Conservation (phyloP, 2,113 vertebrate genomes). For the Scytalopus superciliaris region DNA sequence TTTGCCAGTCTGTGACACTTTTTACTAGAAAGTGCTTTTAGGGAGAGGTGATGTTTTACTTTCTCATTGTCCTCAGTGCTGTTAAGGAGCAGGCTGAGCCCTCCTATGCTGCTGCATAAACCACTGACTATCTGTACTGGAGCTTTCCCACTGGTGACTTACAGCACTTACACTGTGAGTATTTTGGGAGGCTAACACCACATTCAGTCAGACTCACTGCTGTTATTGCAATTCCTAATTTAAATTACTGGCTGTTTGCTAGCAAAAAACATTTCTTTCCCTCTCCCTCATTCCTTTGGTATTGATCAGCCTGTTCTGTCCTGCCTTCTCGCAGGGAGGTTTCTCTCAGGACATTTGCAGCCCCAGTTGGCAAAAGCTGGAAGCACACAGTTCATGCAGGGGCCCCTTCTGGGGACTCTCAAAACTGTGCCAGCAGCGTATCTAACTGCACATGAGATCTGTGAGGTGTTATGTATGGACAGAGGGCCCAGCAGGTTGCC, state of each 20-base stretch:
- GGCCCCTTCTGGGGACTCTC: not conserved
- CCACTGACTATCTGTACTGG: not conserved
- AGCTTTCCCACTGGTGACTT: not conserved
- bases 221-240: not conserved
- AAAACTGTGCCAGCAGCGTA: not conserved
- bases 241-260: not conserved
- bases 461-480: not conserved
- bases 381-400: accelerated
- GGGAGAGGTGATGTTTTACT: not conserved
- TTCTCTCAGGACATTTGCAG: not conserved
- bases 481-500: not conserved
- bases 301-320: not conserved
- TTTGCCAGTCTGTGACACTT: not conserved
- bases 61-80: not conserved
- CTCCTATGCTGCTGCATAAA: not conserved
- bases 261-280: conserved; percentile 3
- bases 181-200: not conserved
- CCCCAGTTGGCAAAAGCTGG: not conserved
- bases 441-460: not conserved
- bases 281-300: not conserved
- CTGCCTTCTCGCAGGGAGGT: not conserved
- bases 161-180: not conserved
- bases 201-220: not conserved
- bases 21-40: not conserved
- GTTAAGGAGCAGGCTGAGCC: not conserved